Percentiles rank a stretch among this genome's conserved stretches.
Conservation (phyloP, 2,797 vertebrate species). For the Amblyopsis hoosieri region DNA sequence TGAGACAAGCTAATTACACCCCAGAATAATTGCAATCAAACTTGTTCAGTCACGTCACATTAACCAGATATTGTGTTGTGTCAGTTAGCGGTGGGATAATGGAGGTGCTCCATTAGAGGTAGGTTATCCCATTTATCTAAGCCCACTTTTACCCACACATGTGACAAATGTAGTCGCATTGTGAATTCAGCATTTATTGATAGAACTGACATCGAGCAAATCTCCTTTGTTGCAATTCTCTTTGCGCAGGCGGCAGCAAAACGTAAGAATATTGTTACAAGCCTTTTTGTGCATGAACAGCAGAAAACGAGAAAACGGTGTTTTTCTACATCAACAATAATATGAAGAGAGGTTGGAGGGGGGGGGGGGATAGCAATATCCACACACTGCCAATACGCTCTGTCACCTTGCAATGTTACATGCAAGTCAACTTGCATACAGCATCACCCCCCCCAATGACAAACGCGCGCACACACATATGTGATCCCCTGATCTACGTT, state of each 20-base stretch:
- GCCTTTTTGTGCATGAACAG: slow-evolving; percentile 57
- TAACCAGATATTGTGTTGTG: slow-evolving; percentile 41
- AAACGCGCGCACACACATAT: background rate
- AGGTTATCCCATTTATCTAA: slow-evolving; percentile 31
- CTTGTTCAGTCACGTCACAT: slow-evolving; percentile 58
- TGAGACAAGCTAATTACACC: slow-evolving; percentile 60
- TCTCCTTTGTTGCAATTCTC: background rate
- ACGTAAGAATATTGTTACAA: slow-evolving; percentile 38
- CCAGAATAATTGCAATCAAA: slow-evolving; percentile 44
- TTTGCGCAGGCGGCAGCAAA: background rate
- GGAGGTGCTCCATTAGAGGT: slow-evolving; percentile 8
- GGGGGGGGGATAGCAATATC: slow-evolving; percentile 34
- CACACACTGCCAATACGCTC: slow-evolving; percentile 20
- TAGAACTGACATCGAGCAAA: slow-evolving; percentile 19
- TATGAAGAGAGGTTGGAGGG: slow-evolving; percentile 22
- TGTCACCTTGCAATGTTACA: too few relatives aligned
- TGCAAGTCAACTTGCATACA: slow-evolving; percentile 31
- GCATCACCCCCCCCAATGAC: too few relatives aligned
- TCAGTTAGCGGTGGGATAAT: slow-evolving; percentile 19
- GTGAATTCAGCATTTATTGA: slow-evolving; percentile 49
- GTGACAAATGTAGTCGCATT: slow-evolving; percentile 34
- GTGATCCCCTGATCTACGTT: background rate
- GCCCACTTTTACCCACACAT: slow-evolving; percentile 1
- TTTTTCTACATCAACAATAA: slow-evolving; percentile 35
- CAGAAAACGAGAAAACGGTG: slow-evolving; percentile 52